A percentile compares a stretch with the other conserved stretches of the same genome.
Conservation (phyloP, 2,888 invertebrate genomes). For the Hydroisotoma schaefferi region DNA sequence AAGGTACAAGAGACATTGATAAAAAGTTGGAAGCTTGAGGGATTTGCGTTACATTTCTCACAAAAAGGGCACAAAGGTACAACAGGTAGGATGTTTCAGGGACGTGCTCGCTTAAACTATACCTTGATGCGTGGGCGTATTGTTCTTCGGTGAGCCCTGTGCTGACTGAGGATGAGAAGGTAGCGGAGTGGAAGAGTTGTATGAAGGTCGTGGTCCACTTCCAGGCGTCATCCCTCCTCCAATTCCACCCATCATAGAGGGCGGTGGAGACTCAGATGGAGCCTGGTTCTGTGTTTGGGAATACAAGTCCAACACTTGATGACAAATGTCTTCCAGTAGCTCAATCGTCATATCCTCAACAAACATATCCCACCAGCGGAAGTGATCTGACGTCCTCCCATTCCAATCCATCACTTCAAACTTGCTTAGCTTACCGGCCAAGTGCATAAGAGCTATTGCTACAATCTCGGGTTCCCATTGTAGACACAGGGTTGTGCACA, state of each 20-base stretch:
- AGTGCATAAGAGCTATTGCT: constrained; percentile 93
- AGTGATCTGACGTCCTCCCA: constrained; percentile 70
- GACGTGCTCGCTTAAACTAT: not conserved
- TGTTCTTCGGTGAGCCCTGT: constrained; percentile 24
- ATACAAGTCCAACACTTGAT: constrained; percentile 87
- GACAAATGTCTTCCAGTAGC: constrained; percentile 91
- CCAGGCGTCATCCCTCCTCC: too few species aligned
- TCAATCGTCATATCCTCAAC: constrained; percentile 93
- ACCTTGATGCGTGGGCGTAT: constrained; percentile 30
- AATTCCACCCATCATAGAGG: not conserved
- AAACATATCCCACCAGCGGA: constrained; percentile 97
- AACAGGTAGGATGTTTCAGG: too few species aligned
- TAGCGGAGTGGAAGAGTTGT: too few species aligned
- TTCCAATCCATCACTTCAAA: constrained; percentile 93
- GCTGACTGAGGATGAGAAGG: constrained; percentile 18
- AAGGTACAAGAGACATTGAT: too few species aligned
- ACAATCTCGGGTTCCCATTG: constrained; percentile 99
- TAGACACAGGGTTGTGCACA: constrained; percentile 91
- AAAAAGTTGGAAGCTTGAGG: too few species aligned
- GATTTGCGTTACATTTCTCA: too few species aligned
- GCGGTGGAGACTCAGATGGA: constrained; percentile 55
- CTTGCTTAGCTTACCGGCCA: constrained; percentile 92
- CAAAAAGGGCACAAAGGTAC: too few species aligned
- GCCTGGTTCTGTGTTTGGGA: constrained; percentile 64
- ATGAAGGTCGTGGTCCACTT: constrained; percentile 1